These are phyloP conservation scores for Halictus ligatus DNA, from an alignment of 2,888 invertebrate genomes.

Conservation along the genomic window DNA sequence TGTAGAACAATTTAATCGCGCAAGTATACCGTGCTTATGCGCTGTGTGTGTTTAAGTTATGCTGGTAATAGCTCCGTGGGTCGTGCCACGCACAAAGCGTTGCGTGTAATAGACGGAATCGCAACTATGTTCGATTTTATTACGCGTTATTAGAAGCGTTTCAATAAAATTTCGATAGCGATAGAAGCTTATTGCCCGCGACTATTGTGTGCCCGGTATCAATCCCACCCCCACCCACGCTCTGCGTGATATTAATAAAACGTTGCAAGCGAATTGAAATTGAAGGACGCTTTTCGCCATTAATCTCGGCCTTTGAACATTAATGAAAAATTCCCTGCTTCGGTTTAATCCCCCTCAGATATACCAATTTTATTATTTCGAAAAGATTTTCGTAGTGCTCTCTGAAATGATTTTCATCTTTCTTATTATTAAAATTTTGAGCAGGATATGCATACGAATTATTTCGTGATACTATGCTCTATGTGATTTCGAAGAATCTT, in stretches of 20 bases:
- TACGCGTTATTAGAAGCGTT: constrained; percentile 31
- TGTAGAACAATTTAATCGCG: constrained; percentile 42
- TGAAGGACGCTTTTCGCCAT: neutral
- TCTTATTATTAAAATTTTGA: neutral
- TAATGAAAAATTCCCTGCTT: neutral
- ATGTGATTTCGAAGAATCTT: too few relatives aligned
- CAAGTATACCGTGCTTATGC: constrained; percentile 29
- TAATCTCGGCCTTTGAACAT: neutral
- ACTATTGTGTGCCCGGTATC: neutral
- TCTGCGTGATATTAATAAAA: neutral
- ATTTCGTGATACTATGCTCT: too few relatives aligned
- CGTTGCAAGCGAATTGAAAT: neutral
- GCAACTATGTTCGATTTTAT: constrained; percentile 14
- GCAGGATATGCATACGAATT: neutral
- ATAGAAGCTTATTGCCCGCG: neutral
- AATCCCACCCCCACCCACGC: neutral
- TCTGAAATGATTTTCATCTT: neutral
- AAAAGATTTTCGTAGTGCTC: too few relatives aligned
- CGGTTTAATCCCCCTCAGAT: neutral
- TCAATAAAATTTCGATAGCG: constrained; percentile 9
- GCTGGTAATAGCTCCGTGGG: constrained; percentile 42
- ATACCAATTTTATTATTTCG: neutral
- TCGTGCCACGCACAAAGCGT: constrained; percentile 25
- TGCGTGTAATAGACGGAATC: constrained; percentile 9
- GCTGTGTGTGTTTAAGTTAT: constrained; percentile 44